phyloP scores from a whole-genome alignment of 2,113 vertebrate genomes.

The Psittacula cyanocephala region DNA sequence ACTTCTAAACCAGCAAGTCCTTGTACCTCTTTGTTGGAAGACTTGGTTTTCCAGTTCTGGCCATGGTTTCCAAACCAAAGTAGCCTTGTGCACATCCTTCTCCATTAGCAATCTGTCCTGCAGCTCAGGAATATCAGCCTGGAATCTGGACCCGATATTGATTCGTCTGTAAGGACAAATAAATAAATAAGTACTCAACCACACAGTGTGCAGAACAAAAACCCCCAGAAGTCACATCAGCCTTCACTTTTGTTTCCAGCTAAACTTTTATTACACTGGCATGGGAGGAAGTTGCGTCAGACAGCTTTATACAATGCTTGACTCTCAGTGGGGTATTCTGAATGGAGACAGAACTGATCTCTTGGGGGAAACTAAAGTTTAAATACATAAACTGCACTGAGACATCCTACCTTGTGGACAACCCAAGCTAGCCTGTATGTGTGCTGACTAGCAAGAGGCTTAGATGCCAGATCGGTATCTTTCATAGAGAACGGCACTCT shows the following conservation, averaged over 20 bases:
- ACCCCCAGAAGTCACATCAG: background rate
- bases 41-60: conserved; percentile 78
- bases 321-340: background rate
- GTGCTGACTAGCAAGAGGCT: background rate
- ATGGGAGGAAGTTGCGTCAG: conserved; percentile 34
- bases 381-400: background rate
- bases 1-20: background rate
- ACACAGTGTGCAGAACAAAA: background rate
- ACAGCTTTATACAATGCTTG: background rate
- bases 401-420: background rate
- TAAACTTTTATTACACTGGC: background rate
- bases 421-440: background rate
- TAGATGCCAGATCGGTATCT: background rate
- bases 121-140: conserved; percentile 85
- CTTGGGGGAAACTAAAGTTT: background rate
- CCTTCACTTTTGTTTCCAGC: background rate
- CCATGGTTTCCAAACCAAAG: conserved; percentile 85
- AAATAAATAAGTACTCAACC: background rate
- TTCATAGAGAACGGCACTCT: background rate
- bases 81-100: conserved; percentile 80
- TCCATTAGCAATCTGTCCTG: conserved; percentile 68
- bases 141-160: conserved; percentile 86
- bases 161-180: conserved; percentile 77
- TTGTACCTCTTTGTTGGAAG: conserved; percentile 84
- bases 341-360: background rate